Evolutionary conservation across 2,888 invertebrate species (phyloP).

Genomic region (Zaprionus lineosus): DNA sequence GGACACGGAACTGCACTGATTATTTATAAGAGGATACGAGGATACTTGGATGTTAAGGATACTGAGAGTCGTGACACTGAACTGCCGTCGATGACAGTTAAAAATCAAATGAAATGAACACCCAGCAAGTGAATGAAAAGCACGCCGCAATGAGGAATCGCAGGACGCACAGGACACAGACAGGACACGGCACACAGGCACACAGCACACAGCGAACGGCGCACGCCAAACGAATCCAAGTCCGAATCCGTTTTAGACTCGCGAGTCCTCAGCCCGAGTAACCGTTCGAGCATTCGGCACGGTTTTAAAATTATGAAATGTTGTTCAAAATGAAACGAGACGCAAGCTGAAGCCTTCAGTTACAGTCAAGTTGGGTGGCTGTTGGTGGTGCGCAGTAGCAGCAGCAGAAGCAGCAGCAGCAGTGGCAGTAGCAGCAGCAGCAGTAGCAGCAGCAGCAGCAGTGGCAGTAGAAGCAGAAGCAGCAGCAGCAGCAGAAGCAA

Average conservation of each 20-base stretch:
- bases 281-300: constrained; percentile 50
- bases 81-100: constrained; percentile 82
- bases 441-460: constrained; percentile 48
- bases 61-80: constrained; percentile 26
- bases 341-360: constrained; percentile 37
- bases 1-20: constrained; percentile 9
- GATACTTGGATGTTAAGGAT: background rate
- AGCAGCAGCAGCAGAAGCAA: constrained; percentile 23
- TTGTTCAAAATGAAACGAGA: constrained; percentile 66
- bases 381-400: constrained; percentile 62
- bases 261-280: constrained; percentile 27
- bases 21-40: background rate
- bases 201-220: constrained; percentile 28
- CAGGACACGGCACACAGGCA: background rate
- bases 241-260: constrained; percentile 23
- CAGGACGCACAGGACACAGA: background rate
- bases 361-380: constrained; percentile 27
- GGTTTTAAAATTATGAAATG: constrained; percentile 74
- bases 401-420: constrained; percentile 28
- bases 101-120: constrained; percentile 83
- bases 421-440: constrained; percentile 51
- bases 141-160: constrained; percentile 24
- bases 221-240: constrained; percentile 30
- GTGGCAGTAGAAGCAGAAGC: too few relatives aligned
- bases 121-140: constrained; percentile 22